Conservation (phyloP, 2,797 vertebrate genomes). For the Molossus molossus region DNA sequence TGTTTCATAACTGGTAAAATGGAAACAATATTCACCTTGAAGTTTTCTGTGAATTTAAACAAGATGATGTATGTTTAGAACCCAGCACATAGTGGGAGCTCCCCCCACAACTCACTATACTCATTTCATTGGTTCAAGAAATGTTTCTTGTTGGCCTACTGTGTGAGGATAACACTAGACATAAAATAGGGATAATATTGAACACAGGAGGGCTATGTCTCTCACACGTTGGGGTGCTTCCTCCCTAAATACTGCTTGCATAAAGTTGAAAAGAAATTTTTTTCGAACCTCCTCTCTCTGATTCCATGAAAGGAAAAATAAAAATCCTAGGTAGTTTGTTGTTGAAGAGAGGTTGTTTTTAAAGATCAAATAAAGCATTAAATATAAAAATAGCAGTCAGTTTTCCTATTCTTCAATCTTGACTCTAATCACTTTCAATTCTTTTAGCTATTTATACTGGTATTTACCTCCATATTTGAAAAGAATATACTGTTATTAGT, state of each 20-base stretch:
- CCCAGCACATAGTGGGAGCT: not conserved
- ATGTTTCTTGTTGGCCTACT: not conserved
- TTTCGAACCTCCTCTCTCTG: not conserved
- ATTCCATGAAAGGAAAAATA: not conserved
- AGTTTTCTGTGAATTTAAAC: not conserved
- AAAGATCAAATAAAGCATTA: not conserved
- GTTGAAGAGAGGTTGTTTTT: not conserved
- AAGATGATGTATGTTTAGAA: not conserved
- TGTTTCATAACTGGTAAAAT: not conserved
- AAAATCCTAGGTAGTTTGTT: not conserved
- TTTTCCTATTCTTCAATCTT: not conserved
- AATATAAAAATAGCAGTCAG: not conserved
- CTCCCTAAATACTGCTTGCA: not conserved
- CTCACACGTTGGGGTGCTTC: not conserved
- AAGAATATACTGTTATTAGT: not conserved
- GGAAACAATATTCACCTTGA: not conserved
- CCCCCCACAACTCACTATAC: not conserved
- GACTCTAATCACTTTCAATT: not conserved
- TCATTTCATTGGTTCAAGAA: not conserved
- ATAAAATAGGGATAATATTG: not conserved
- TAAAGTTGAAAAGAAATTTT: constrained; percentile 30
- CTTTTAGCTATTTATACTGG: not conserved
- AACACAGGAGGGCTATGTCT: not conserved
- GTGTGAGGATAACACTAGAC: not conserved
- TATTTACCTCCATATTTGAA: not conserved